A percentile compares a stretch with the other conserved stretches of the same genome.
Conservation (phyloP, 2,113 vertebrate species). For the Platycercus adscitus region DNA sequence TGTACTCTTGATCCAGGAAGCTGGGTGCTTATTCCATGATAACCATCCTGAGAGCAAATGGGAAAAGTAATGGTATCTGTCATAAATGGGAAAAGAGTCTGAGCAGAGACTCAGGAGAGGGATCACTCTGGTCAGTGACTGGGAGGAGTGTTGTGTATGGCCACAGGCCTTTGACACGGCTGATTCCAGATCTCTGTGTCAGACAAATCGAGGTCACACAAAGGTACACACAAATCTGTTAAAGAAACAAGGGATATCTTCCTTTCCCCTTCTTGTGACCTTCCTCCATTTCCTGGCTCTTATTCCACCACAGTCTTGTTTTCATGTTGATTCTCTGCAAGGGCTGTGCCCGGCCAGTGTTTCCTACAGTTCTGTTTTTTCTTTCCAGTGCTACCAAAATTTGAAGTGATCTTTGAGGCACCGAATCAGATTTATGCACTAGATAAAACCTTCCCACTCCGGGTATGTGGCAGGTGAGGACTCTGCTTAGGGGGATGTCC, state of each 20-base stretch:
- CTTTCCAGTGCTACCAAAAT: constrained; percentile 54
- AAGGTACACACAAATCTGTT: not conserved
- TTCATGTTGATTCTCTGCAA: not conserved
- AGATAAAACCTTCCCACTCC: constrained; percentile 4
- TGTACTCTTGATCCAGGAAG: not conserved
- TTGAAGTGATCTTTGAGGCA: constrained; percentile 25
- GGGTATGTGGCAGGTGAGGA: constrained; percentile 63
- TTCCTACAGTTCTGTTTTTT: not conserved
- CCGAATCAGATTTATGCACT: constrained; percentile 24
- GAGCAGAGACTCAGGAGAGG: not conserved
- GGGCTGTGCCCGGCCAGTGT: not conserved
- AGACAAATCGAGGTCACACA: not conserved
- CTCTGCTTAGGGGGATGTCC: not conserved
- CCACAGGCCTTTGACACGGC: not conserved
- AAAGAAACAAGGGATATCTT: not conserved
- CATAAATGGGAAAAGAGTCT: not conserved
- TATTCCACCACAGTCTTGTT: not conserved
- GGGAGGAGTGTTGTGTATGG: not conserved
- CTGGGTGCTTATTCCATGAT: not conserved
- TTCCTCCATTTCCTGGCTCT: not conserved
- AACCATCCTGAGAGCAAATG: not conserved
- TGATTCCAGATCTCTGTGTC: not conserved
- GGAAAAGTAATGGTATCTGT: not conserved
- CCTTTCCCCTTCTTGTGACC: not conserved
- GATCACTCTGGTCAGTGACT: not conserved